A percentile compares a stretch with the other conserved stretches of the same genome.
Conservation (phyloP, 53 echinoderm and acorn worm species). For the Echinarachnius parma region DNA sequence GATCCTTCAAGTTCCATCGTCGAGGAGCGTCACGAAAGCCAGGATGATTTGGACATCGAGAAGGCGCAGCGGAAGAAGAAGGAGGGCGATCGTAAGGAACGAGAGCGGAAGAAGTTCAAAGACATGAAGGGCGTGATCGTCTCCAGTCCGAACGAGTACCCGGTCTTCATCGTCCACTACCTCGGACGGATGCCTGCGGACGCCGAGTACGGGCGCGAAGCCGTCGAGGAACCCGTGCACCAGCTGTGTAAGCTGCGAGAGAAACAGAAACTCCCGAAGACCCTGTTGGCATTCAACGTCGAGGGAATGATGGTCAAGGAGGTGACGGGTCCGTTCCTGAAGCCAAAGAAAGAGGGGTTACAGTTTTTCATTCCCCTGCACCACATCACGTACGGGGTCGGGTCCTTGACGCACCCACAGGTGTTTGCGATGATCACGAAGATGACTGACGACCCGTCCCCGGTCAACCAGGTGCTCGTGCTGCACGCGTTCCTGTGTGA, state of each 20-base stretch:
- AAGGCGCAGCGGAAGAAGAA: slow-evolving; percentile 8
- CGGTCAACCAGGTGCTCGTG: slow-evolving; percentile 71
- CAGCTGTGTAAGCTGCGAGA: slow-evolving; percentile 88
- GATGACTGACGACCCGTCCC: slow-evolving; percentile 75
- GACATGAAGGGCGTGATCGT: slow-evolving; percentile 72
- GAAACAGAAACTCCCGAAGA: slow-evolving; percentile 81
- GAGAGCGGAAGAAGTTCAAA: slow-evolving; percentile 72
- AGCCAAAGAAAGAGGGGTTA: slow-evolving; percentile 80
- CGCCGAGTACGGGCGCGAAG: slow-evolving; percentile 78
- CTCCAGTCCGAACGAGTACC: slow-evolving; percentile 73
- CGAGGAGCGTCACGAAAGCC: background rate
- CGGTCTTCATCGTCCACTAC: slow-evolving; percentile 88
- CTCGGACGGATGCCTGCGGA: slow-evolving; percentile 86
- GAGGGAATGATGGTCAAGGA: slow-evolving; percentile 82
- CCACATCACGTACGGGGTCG: slow-evolving; percentile 93
- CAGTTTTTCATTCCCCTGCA: slow-evolving; percentile 74
- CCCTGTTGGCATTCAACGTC: slow-evolving; percentile 71
- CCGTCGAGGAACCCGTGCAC: slow-evolving; percentile 88
- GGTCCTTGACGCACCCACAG: slow-evolving; percentile 70
- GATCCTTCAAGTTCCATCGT: background rate
- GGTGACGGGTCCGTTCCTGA: slow-evolving; percentile 70
- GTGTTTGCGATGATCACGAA: slow-evolving; percentile 88
- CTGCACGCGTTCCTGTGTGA: slow-evolving; percentile 91
- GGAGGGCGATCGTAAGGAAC: slow-evolving; percentile 41
- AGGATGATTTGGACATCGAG: slow-evolving; percentile 24